Evolutionary conservation across 2,113 vertebrate species (phyloP), one percentile per base, ranked within the genome.

Genomic region (Neogale vison): DNA sequence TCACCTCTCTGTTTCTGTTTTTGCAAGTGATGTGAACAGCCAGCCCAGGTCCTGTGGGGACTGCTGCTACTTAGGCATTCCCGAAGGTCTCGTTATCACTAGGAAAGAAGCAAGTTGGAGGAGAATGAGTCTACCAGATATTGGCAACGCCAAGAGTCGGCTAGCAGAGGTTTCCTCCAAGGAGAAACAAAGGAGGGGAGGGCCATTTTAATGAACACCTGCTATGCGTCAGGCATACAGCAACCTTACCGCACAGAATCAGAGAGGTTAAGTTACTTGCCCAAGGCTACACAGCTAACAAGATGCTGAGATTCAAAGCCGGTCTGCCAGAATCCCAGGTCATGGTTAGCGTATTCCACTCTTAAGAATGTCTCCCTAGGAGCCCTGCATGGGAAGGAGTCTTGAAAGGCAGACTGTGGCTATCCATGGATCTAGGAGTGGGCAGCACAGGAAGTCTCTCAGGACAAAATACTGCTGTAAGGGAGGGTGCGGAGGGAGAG

Each of bases 381-480:
- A 61, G 65, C 65, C 72, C 34, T 0, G 6, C 59, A 26, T 15
- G 20, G 39, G 42, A 9, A 36, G 42, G 31, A 74, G 79, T 67
- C 52, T 83, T 39, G 31, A 50, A 47, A 21, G 26, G n/a, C 21
- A 20, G 26, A 17, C 21, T 1, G 21, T 42, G 50, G 69, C 13
- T 11, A 7, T 23, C 57, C 63, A 1, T 5, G 13, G 24, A 6
- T 23, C 57, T 57, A 1, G 5, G 13, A 69, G 74, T 0, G 1
- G 12, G 1, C 18, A 59, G 34, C 36, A 74, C 45, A 65, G 24
- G 92, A 18, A 20, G 9, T 7, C 42, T 7, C 39, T 23, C 1
- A 0, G 5, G 21, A 7, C 1, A 13, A 81, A 36, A 65, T 67
- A 29, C 42, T 13, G 55, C 34, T 31, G 21, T 34, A 71, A 81